These are phyloP conservation scores for Hystrix brachyura DNA, from an alignment of 2,113 vertebrate genomes.

Conservation along the genomic window DNA sequence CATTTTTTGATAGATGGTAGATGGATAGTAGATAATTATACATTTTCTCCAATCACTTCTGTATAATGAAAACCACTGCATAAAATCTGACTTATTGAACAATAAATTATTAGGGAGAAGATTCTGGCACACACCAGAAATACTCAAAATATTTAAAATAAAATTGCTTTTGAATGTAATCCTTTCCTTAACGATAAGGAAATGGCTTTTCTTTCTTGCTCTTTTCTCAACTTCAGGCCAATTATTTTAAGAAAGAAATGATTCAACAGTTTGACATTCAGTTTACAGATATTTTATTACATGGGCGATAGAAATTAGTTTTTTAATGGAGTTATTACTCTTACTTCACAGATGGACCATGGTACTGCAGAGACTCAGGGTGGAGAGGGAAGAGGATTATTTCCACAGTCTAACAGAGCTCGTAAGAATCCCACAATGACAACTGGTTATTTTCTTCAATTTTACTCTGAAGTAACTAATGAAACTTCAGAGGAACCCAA, in stretches of 20 bases:
- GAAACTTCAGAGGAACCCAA: conserved; percentile 43
- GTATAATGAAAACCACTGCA: neutral
- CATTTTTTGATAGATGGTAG: neutral
- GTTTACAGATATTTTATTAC: conserved; percentile 81
- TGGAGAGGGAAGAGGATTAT: conserved; percentile 54
- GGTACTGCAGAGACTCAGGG: conserved; percentile 79
- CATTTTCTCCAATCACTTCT: neutral
- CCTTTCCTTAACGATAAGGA: neutral
- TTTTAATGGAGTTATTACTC: conserved; percentile 81
- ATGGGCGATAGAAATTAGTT: conserved; percentile 79
- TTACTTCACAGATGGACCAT: conserved; percentile 84
- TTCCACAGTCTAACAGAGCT: conserved; percentile 68
- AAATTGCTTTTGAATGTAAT: conserved; percentile 51
- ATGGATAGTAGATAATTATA: neutral
- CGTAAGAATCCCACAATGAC: conserved; percentile 66
- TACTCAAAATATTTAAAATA: conserved; percentile 59
- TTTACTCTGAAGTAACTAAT: conserved; percentile 55
- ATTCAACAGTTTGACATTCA: conserved; percentile 83
- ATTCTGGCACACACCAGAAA: conserved; percentile 8
- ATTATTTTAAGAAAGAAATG: conserved; percentile 82
- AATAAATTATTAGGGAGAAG: neutral
- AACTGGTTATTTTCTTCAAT: conserved; percentile 52
- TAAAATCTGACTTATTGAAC: neutral
- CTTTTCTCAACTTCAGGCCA: conserved; percentile 71
- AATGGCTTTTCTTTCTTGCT: conserved; percentile 64